Percentiles rank a stretch among this genome's conserved stretches.
Conservation (phyloP, 2,113 vertebrate genomes). For the Thinocorus orbignyianus region DNA sequence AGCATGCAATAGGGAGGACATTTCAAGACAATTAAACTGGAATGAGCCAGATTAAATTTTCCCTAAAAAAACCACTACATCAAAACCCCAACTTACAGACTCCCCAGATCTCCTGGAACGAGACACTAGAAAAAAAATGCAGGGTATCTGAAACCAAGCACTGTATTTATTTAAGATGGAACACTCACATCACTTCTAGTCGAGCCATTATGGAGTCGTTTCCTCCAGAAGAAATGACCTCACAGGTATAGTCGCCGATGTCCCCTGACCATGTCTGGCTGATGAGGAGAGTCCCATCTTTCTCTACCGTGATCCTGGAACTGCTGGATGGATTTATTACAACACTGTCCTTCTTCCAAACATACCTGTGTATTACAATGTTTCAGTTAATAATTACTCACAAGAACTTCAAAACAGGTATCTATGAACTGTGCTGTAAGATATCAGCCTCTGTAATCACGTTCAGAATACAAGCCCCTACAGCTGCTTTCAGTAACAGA, state of each 20-base stretch:
- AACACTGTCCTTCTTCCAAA: constrained; percentile 86
- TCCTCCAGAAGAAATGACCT: constrained; percentile 85
- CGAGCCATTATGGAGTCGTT: constrained; percentile 87
- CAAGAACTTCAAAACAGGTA: neutral
- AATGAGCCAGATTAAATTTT: neutral
- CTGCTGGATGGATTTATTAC: constrained; percentile 78
- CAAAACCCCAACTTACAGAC: neutral
- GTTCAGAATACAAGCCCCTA: neutral
- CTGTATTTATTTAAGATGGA: rapidly evolving
- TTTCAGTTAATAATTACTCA: neutral
- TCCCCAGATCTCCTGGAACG: neutral
- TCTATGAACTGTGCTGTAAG: neutral
- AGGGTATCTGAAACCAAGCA: neutral
- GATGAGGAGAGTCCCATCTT: constrained; percentile 87
- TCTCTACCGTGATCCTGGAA: constrained; percentile 82
- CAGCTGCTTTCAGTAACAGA: neutral
- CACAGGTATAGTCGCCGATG: constrained; percentile 94
- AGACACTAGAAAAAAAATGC: neutral
- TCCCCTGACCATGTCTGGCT: constrained; percentile 97
- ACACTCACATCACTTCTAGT: constrained; percentile 95
- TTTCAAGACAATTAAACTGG: neutral
- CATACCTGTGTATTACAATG: constrained; percentile 76
- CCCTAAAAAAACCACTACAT: neutral
- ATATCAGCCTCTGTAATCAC: neutral
- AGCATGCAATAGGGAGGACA: neutral